phyloP scores from a whole-genome alignment of 2,888 invertebrate species.

The Platerodrilus igneus region DNA sequence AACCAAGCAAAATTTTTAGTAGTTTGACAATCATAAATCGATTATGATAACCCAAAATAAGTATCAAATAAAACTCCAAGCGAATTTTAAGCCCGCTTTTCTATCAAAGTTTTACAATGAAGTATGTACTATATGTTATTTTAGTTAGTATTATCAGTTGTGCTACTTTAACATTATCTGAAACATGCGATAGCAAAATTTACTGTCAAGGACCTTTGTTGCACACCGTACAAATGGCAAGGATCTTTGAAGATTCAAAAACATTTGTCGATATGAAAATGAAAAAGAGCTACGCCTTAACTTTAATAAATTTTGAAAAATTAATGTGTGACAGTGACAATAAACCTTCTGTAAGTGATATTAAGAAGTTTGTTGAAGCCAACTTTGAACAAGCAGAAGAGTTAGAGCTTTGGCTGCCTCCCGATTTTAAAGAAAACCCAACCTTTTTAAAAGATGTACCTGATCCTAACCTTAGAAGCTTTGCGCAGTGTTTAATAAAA shows the following conservation, averaged over 20 bases:
- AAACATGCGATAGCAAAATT: neutral
- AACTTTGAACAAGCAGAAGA: slow-evolving; percentile 57
- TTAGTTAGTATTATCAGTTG: no score
- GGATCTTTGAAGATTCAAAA: neutral
- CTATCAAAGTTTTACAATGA: no score
- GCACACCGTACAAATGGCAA: neutral
- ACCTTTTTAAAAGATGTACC: slow-evolving; percentile 55
- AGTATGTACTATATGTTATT: no score
- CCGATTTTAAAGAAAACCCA: slow-evolving; percentile 58
- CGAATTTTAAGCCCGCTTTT: no score
- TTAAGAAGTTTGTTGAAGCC: slow-evolving; percentile 53
- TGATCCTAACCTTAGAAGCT: slow-evolving; percentile 55
- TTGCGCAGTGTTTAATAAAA: no score
- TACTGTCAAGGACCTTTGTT: neutral
- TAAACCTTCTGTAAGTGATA: slow-evolving; percentile 49
- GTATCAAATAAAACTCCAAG: no score
- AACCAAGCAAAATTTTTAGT: no score
- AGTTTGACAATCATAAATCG: no score
- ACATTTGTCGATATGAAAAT: neutral
- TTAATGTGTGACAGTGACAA: slow-evolving; percentile 51
- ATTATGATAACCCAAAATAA: no score
- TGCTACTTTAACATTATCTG: no score
- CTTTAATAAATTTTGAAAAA: slow-evolving; percentile 53
- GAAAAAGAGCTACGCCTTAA: slow-evolving; percentile 51
- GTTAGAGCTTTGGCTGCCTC: slow-evolving; percentile 57